Conservation (phyloP, 2,113 vertebrate genomes). For the Pipra filicauda region DNA sequence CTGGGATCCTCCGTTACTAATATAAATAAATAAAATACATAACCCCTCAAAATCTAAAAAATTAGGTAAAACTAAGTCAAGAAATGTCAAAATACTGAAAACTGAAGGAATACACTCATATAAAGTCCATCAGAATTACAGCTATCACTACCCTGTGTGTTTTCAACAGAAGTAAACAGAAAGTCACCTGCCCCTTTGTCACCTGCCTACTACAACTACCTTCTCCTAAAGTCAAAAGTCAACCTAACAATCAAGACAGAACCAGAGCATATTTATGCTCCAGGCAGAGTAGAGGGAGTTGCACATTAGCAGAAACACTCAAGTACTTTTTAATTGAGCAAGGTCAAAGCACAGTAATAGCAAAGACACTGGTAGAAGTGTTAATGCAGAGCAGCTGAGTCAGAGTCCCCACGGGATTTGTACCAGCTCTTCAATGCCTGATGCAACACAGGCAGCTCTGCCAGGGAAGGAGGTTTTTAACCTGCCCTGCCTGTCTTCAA, state of each 20-base stretch:
- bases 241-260: background rate
- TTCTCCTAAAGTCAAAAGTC: background rate
- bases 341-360: background rate
- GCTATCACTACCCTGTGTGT: background rate
- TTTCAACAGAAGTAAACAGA: background rate
- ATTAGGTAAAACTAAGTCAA: background rate
- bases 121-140: background rate
- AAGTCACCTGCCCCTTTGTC: background rate
- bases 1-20: background rate
- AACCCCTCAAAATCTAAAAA: background rate
- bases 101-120: background rate
- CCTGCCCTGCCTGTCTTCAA: background rate
- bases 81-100: background rate
- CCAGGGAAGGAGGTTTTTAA: background rate
- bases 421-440: no score
- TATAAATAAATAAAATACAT: background rate
- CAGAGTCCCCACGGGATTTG: background rate
- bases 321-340: background rate
- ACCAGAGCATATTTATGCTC: background rate
- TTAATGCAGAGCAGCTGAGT: background rate
- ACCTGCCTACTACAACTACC: background rate
- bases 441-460: background rate
- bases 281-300: background rate
- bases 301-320: background rate
- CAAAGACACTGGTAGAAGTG: background rate